Evolutionary conservation across 2,888 invertebrate species (phyloP).

Genomic region (Drosophila leonis): DNA sequence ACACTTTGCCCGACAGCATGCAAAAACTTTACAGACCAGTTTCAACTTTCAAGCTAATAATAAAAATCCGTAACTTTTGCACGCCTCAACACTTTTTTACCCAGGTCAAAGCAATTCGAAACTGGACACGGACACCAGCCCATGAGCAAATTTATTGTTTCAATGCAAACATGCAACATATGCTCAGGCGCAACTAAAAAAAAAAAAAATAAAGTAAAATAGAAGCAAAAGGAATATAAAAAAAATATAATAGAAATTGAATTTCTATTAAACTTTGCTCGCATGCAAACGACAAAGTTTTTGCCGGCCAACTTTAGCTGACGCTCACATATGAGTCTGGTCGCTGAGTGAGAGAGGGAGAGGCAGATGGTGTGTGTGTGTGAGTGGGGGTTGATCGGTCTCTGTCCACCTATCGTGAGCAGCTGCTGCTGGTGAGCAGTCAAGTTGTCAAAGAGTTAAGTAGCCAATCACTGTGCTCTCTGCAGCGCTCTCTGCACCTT

Average conservation of each 20-base stretch:
- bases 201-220: constrained; percentile 9
- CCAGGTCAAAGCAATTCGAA: constrained; percentile 64
- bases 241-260: constrained; percentile 71
- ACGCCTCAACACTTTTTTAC: constrained; percentile 55
- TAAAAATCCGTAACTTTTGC: constrained; percentile 51
- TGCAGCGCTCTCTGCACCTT: constrained; percentile 12
- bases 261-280: constrained; percentile 78
- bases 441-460: constrained; percentile 80
- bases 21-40: constrained; percentile 49
- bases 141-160: constrained; percentile 74
- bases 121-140: constrained; percentile 54
- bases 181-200: constrained; percentile 34
- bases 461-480: constrained; percentile 73
- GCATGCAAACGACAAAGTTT: constrained; percentile 80
- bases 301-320: constrained; percentile 54
- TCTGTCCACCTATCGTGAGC: constrained; percentile 31
- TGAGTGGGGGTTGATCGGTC: background rate
- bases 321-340: constrained; percentile 43
- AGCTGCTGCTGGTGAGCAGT: constrained; percentile 40
- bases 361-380: background rate
- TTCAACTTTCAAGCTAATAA: constrained; percentile 38
- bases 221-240: constrained; percentile 17
- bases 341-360: background rate
- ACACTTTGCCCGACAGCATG: background rate
- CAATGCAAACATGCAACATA: constrained; percentile 66